Evolutionary conservation across 2,797 vertebrate species (phyloP).

Genomic region (Ctenopoma kingsleyae): DNA sequence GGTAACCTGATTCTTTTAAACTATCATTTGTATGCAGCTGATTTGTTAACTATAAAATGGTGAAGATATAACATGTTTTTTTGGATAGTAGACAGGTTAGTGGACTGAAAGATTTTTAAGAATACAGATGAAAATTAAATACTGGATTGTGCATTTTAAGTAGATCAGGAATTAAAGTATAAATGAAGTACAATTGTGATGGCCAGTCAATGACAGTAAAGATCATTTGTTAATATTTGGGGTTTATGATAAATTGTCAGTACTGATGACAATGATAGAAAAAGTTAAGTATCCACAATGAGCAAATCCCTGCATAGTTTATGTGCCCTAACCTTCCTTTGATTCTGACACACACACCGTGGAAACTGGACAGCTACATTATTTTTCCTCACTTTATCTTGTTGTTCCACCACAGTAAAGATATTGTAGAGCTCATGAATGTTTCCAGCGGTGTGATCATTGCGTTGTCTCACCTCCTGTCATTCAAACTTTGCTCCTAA

Average conservation of each 20-base stretch:
- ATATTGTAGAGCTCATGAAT: slow-evolving; percentile 56
- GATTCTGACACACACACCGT: slow-evolving; percentile 8
- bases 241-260: slow-evolving; percentile 14
- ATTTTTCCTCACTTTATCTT: slow-evolving; percentile 34
- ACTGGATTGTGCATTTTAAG: slow-evolving; percentile 19
- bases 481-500: slow-evolving; percentile 58
- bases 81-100: neutral
- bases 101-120: slow-evolving; percentile 3
- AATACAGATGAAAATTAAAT: slow-evolving; percentile 7
- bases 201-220: neutral
- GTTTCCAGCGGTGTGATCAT: slow-evolving; percentile 62
- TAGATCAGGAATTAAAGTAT: neutral
- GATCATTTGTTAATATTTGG: slow-evolving; percentile 11
- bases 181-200: neutral
- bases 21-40: slow-evolving; percentile 23
- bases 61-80: neutral
- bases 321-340: slow-evolving; percentile 6
- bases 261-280: neutral
- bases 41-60: slow-evolving; percentile 9
- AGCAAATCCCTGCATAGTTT: slow-evolving; percentile 5
- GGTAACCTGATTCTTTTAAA: slow-evolving; percentile 24
- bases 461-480: slow-evolving; percentile 65
- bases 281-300: slow-evolving; percentile 3
- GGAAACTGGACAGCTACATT: slow-evolving; percentile 20
- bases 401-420: slow-evolving; percentile 40